Base-by-base conservation (phyloP, 2,797 vertebrate species). In the Danio jaintianensis region DNA sequence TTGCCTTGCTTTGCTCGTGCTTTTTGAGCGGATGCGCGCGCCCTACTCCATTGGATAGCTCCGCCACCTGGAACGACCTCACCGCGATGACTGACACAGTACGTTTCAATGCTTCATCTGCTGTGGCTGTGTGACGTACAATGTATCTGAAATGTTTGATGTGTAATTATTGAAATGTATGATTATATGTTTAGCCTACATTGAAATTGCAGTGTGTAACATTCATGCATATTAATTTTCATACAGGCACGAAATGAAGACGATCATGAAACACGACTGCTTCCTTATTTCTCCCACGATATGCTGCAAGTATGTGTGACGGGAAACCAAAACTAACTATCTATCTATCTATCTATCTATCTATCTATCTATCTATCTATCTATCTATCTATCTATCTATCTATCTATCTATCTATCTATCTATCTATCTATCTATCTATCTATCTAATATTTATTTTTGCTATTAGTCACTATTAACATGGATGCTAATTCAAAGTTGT, bases 221-320 rank as follows among this genome's bases (percentile, higher is more conserved):
- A 12, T 61, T 13, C 4, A n/a, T 53, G 36, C 6, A 29, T 62
- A 10, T 79, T 78, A 16, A 69, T 52, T 52, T 11, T 38, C 52
- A 45, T 10, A 47, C 85, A 96, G 95, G 95, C 92, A 47, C 91
- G 91, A 9, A 74, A 83, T 9, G 81, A 47, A 0, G 95, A 96
- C 62, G 93, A 94, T 83, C 94, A 94, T 0, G 92, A 92, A 11
- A 92, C 93, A 43, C 90, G 94, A 10, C 80, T 96, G 78, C 90
- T 96, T 56, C 88, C 82, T 2, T 66, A 56, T 45, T 81, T 83
- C 58, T 38, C 82, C 1, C 69, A 47, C 18, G 73, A 68, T n/a
- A 81, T 76, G 56, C 40, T 87, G 29, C 85, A 84, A 70, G 86
- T 87, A 71, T 84, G 86, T 80, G 59, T 40, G 5, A 29, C 29